phyloP scores from a whole-genome alignment of 2,797 vertebrate genomes.

The Helicolenus hilgendorfi region DNA sequence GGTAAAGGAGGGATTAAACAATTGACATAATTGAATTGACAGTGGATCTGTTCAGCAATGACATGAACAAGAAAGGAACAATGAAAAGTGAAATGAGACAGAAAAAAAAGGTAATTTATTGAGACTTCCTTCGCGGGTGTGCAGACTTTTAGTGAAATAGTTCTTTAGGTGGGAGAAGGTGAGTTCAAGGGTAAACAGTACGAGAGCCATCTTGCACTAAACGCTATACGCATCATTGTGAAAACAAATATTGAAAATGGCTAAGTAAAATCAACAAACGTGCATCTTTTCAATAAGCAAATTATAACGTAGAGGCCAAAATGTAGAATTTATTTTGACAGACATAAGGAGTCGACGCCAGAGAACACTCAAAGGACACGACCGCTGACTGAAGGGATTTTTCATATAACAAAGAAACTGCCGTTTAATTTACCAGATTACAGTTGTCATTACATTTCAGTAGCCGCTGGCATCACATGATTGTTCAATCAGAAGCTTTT shows the following conservation, averaged over 20 bases:
- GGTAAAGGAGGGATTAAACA: background rate
- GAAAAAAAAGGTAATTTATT: background rate
- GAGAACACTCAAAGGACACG: background rate
- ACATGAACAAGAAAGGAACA: background rate
- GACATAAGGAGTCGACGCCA: background rate
- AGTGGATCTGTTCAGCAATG: background rate
- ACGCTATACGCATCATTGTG: background rate
- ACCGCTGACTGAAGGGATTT: background rate
- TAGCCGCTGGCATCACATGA: background rate
- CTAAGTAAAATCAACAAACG: background rate
- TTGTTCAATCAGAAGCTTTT: conserved; percentile 21
- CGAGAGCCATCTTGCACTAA: background rate
- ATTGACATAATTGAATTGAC: background rate
- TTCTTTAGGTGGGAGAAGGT: background rate
- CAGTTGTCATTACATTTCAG: conserved; percentile 23
- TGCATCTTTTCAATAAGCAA: background rate
- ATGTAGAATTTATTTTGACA: background rate
- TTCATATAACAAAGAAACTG: conserved; percentile 14
- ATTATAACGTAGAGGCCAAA: background rate
- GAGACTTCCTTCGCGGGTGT: background rate
- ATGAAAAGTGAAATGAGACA: background rate
- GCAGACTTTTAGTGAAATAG: background rate
- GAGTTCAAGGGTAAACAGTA: background rate
- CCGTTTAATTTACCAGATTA: conserved; percentile 30
- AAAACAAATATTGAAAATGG: background rate